Base-by-base conservation (phyloP, 2,797 vertebrate genomes). In the Alca torda region DNA sequence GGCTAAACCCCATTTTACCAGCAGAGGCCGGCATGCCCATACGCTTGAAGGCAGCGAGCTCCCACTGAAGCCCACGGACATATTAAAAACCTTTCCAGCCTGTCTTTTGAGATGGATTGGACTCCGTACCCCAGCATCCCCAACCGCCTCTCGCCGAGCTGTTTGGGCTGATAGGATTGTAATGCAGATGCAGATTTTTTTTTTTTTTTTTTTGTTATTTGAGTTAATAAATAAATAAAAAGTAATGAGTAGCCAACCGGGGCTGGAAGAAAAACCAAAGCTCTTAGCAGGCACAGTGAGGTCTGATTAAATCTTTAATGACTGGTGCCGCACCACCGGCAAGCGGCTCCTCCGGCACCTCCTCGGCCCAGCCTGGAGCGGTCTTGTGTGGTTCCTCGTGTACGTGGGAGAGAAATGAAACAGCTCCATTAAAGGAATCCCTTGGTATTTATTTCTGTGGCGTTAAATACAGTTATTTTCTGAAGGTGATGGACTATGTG, bases 11-110 rank as follows among this genome's bases (percentile, higher is more conserved):
- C 24, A 1, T 41, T 18, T 16, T 20, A 4, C 95, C 98, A 98
- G 97, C 92, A 98, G 98, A 90, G 97, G 98, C 95, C 97, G 94
- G n/a, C n/a, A 82, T 93, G 77, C 31, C 87, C 87, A 89, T 84
- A 97, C 37, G 7, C 56, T 93, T 97, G 89, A 87, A 67, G 72
- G 35, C 43, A 91, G 48, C 0, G 4, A 53, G 67, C 56, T 89
- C 48, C 2, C n/a, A 8, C 35, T 5, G 30, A 80, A 90, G 45
- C 20, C 54, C 23, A 17, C 0, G 43, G 35, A 20, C 5, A 0
- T 0, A 0, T 6, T 3, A 15, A 75, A 75, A 68, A 41, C 37
- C n/a, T 54, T 69, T 21, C 74, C 84, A 73, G n/a, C 41, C 76
- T 48, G 41, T 41, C 68, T 28, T 24, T 20, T 23, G 57, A 50